phyloP scores from a whole-genome alignment of 2,113 vertebrate species.

The Ochotona curzoniae region DNA sequence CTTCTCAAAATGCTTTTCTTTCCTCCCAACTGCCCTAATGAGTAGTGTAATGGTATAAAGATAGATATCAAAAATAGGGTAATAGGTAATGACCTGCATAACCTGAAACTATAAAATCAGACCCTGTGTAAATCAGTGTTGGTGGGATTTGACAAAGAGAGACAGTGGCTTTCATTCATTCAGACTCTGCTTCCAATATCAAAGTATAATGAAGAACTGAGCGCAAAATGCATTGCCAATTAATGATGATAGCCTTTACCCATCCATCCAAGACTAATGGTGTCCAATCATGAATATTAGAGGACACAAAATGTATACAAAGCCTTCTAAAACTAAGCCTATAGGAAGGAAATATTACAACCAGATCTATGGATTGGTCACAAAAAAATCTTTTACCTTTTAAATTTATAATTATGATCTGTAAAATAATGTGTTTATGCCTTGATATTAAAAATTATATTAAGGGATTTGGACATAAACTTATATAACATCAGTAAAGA shows the following conservation, averaged over 20 bases:
- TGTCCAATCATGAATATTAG: constrained; percentile 26
- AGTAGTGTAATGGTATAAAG: constrained; percentile 45
- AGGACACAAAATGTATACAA: constrained; percentile 2
- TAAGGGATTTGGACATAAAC: neutral
- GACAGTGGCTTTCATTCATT: constrained; percentile 51
- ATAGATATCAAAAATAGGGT: neutral
- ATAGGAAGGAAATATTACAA: constrained; percentile 17
- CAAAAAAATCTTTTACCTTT: constrained; percentile 18
- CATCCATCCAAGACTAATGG: constrained; percentile 61
- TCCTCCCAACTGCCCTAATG: constrained; percentile 36
- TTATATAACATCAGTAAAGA: constrained; percentile 26
- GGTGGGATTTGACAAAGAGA: constrained; percentile 59
- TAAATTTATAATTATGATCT: neutral
- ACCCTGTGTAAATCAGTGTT: constrained; percentile 62
- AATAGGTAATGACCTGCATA: constrained; percentile 61
- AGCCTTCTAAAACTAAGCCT: constrained; percentile 23
- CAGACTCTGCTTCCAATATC: constrained; percentile 57
- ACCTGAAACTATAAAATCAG: constrained; percentile 55
- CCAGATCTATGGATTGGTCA: neutral
- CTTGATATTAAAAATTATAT: constrained; percentile 20
- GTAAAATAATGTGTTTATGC: neutral
- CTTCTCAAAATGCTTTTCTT: constrained; percentile 56
- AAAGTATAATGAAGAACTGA: constrained; percentile 26
- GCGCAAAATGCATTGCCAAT: constrained; percentile 57
- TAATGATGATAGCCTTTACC: constrained; percentile 54